Evolutionary conservation across 2,113 vertebrate genomes (phyloP).

Genomic region (Vidua macroura): DNA sequence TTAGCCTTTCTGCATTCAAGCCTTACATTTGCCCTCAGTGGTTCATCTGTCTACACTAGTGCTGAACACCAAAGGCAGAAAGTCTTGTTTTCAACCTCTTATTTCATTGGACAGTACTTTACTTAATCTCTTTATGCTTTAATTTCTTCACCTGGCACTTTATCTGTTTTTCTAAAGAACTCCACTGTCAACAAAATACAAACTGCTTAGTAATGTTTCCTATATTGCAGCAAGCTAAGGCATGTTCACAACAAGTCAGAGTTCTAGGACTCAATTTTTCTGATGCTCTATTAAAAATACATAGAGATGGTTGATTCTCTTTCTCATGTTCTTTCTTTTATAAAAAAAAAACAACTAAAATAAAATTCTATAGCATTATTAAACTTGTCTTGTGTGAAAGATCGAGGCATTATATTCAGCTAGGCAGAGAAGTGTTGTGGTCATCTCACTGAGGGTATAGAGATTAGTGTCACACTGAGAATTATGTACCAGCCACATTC

Average conservation of each 20-base stretch:
- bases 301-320: not conserved
- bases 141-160: not conserved
- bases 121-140: not conserved
- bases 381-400: not conserved
- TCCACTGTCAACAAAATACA: not conserved
- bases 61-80: not conserved
- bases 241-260: not conserved
- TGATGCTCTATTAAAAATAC: not conserved
- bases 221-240: not conserved
- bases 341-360: not conserved
- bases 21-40: not conserved
- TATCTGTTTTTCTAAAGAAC: not conserved
- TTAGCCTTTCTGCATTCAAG: not conserved
- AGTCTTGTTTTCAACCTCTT: not conserved
- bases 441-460: not conserved
- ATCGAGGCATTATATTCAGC: not conserved
- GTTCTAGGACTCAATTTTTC: not conserved
- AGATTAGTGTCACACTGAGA: not conserved
- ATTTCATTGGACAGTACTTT: not conserved
- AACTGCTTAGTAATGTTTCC: not conserved
- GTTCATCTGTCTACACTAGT: not conserved
- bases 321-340: not conserved
- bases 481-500: not conserved
- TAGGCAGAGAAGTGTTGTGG: not conserved
- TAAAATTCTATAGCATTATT: not conserved